A percentile compares a stretch with the other conserved stretches of the same genome.
Conservation (phyloP, 2,113 vertebrate species). For the Marcusenius ussheri region DNA sequence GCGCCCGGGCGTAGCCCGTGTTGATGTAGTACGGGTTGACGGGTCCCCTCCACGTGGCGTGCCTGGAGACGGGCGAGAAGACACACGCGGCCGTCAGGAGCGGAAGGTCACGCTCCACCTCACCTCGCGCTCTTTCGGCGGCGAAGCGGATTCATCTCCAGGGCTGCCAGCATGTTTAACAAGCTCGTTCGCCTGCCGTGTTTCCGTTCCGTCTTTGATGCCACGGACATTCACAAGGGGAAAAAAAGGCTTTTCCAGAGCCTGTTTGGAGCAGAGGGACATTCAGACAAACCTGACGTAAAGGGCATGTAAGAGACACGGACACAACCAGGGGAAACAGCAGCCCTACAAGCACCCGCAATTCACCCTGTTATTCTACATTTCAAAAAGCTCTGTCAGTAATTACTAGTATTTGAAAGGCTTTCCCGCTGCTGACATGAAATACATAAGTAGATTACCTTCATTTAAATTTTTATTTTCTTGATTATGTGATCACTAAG, state of each 20-base stretch:
- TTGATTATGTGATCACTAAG: background rate
- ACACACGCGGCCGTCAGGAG: background rate
- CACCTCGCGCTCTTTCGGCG: background rate
- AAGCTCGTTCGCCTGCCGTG: background rate
- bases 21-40: conserved; percentile 92
- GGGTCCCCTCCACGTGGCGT: conserved; percentile 77
- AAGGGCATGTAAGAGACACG: background rate
- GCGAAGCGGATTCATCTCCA: background rate
- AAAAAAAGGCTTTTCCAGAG: background rate
- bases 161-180: background rate
- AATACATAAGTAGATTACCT: background rate
- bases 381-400: background rate
- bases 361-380: background rate
- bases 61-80: conserved; percentile 51
- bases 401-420: background rate
- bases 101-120: background rate
- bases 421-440: background rate
- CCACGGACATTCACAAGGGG: background rate
- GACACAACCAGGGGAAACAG: background rate
- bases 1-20: conserved; percentile 85
- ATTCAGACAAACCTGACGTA: background rate
- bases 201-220: background rate
- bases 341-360: background rate
- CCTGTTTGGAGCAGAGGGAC: background rate
- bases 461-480: background rate